phyloP scores from a whole-genome alignment of 2,113 vertebrate genomes.

The Desmodus rotundus region DNA sequence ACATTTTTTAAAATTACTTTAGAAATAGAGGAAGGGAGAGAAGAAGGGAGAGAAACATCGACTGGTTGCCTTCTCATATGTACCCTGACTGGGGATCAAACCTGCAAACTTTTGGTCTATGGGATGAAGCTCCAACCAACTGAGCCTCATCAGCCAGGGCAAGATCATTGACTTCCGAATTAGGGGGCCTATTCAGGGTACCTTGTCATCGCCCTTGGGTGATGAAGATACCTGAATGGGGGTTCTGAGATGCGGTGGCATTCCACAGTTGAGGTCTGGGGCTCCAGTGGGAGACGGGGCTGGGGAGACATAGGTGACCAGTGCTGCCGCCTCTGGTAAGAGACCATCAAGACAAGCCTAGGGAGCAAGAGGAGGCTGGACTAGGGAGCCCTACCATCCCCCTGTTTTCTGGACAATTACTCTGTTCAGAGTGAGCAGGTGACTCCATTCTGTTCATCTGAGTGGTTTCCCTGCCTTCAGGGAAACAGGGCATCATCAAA shows the following conservation, averaged over 20 bases:
- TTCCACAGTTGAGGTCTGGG: neutral
- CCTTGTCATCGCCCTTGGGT: too few relatives aligned
- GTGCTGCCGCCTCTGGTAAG: fast-evolving
- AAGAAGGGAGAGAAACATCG: too few relatives aligned
- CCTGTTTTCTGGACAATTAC: neutral
- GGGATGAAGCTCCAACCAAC: too few relatives aligned
- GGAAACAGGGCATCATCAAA: neutral
- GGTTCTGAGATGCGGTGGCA: neutral
- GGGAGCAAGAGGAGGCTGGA: neutral
- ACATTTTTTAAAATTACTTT: too few relatives aligned
- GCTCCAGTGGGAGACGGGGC: neutral
- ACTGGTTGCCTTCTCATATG: too few relatives aligned
- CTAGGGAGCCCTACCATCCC: neutral
- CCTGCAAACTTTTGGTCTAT: too few relatives aligned
- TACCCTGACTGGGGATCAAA: too few relatives aligned
- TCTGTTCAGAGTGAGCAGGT: neutral
- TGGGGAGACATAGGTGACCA: fast-evolving
- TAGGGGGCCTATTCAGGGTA: too few relatives aligned
- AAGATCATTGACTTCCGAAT: too few relatives aligned
- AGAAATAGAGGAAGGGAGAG: too few relatives aligned
- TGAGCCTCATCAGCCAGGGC: too few relatives aligned
- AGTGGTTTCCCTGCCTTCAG: neutral
- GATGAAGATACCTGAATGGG: neutral
- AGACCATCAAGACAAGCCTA: neutral
- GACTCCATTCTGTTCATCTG: neutral